phyloP scores from a whole-genome alignment of 1,140 invertebrate species.

The Zaprionus vittiger region DNA sequence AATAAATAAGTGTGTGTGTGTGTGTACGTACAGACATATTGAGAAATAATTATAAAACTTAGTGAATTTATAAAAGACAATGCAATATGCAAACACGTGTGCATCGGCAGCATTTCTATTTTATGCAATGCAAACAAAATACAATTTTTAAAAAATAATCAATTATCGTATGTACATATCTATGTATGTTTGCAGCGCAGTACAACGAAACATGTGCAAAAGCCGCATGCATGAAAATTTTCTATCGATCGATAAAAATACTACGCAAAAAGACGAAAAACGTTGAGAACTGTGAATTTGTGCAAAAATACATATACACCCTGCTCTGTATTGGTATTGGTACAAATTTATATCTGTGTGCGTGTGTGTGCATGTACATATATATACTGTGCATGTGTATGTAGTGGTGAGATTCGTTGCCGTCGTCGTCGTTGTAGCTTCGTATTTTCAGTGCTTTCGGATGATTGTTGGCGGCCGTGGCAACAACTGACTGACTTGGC shows the following conservation, averaged over 20 bases:
- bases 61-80: conserved; percentile 23
- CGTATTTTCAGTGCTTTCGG: conserved; percentile 69
- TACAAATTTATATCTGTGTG: conserved; percentile 36
- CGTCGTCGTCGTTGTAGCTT: conserved; percentile 45
- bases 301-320: conserved; percentile 63
- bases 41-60: conserved; percentile 34
- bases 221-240: conserved; percentile 50
- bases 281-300: conserved; percentile 73
- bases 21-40: conserved; percentile 36
- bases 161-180: background rate
- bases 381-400: conserved; percentile 45
- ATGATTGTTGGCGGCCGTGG: conserved; percentile 75
- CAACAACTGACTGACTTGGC: conserved; percentile 62
- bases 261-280: conserved; percentile 75
- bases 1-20: conserved; percentile 45
- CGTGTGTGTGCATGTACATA: conserved; percentile 25
- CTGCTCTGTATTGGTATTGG: conserved; percentile 42
- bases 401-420: conserved; percentile 70
- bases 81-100: conserved; percentile 56
- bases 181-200: background rate
- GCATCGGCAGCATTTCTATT: conserved; percentile 27
- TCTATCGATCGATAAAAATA: conserved; percentile 72
- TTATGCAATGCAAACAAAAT: conserved; percentile 27
- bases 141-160: background rate
- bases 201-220: conserved; percentile 38